These are phyloP conservation scores for Coenonympha glycerion DNA, from an alignment of 2,888 invertebrate genomes.

Conservation along the genomic window DNA sequence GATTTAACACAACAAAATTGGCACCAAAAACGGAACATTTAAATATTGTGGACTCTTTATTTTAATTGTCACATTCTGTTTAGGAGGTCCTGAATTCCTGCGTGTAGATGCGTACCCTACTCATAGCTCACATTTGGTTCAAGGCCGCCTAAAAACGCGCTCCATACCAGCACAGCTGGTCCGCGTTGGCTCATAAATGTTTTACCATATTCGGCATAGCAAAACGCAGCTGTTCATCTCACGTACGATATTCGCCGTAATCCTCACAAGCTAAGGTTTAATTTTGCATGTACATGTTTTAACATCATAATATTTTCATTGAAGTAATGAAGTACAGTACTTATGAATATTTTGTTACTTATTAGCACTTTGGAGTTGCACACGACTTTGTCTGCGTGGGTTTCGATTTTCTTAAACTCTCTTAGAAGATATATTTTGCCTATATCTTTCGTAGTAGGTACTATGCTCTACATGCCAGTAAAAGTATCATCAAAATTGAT, in stretches of 20 bases:
- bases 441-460: too few species aligned
- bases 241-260: not conserved
- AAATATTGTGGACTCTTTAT: too few species aligned
- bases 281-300: not conserved
- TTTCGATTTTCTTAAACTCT: too few species aligned
- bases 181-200: conserved; percentile 21
- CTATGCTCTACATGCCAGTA: too few species aligned
- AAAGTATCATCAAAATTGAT: too few species aligned
- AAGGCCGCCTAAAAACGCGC: conserved; percentile 16
- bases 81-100: not conserved
- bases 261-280: not conserved
- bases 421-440: too few species aligned
- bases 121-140: conserved; percentile 14
- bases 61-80: too few species aligned
- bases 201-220: conserved; percentile 22
- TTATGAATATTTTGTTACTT: not conserved
- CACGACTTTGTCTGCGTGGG: too few species aligned
- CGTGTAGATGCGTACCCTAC: not conserved
- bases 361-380: too few species aligned
- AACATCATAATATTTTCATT: conserved; percentile 2
- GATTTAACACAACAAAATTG: too few species aligned
- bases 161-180: conserved; percentile 18
- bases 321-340: not conserved
- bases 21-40: too few species aligned
- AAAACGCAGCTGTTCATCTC: conserved; percentile 15